Evolutionary conservation across 2,888 invertebrate species (phyloP), one percentile per base, ranked within the genome.

Genomic region (Drosophila rubida): DNA sequence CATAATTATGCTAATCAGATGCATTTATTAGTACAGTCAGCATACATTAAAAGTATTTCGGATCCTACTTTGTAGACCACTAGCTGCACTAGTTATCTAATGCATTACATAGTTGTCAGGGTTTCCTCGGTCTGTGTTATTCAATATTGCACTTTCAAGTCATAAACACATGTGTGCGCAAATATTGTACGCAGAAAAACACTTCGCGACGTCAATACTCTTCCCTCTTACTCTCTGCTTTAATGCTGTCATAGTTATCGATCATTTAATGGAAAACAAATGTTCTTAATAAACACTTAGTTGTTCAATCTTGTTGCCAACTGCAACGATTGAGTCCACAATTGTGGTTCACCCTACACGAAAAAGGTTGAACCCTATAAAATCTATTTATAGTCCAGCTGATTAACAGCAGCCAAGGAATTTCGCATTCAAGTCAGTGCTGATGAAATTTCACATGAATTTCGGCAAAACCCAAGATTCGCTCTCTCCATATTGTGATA

Each of bases 121-220:
- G 30, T 8, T 30, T 9, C 9, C 30, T 30, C 30, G 9, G 30
- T 11, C 25, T 25, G n/a, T 37, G 35, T 37, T 14, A 37, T 51
- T 49, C 41, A 51, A 60, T 49, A 48, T 6, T 63, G 71, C 53
- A 66, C 69, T 75, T 75, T 59, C 60, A 19, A 27, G n/a, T n/a
- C 32, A 32, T 32, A 27, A 63, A 63, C 41, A 75, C 59, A 42
- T 45, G 19, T 39, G 27, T 53, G 27, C 46, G 58, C 45, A 58
- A 54, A 53, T 70, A 35, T 37, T 35, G 32, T 13, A 41, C 8
- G 4, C 39, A 41, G 27, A 30, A 22, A 13, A 22, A 14, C 3
- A 37, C 35, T 14, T 37, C 11, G 49, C 58, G 35, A 69, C 61
- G 69, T 69, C 69, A 69, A 69, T 42, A 48, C 22, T 42, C 63